Evolutionary conservation across 2,113 vertebrate species (phyloP).

Genomic region (Pygoscelis antarcticus): DNA sequence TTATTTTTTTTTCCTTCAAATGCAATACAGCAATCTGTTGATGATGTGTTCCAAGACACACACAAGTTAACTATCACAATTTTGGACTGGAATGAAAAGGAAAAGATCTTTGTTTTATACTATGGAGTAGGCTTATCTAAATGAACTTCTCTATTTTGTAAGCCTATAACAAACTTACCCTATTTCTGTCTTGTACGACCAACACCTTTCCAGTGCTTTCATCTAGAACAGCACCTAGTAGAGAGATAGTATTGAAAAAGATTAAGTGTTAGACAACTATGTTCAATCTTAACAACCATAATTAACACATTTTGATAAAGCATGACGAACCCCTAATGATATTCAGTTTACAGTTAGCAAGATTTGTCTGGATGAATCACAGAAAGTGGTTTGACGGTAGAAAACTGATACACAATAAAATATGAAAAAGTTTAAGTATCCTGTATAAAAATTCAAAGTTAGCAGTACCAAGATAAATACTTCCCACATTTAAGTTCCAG

Average conservation of each 20-base stretch:
- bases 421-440: background rate
- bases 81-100: background rate
- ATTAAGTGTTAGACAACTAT: background rate
- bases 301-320: background rate
- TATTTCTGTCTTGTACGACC: constrained; percentile 93
- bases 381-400: background rate
- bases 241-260: background rate
- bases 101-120: background rate
- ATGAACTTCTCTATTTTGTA: background rate
- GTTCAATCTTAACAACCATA: background rate
- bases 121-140: background rate
- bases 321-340: background rate
- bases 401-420: background rate
- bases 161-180: constrained; percentile 74
- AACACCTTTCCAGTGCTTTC: constrained; percentile 86
- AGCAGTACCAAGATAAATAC: background rate
- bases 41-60: background rate
- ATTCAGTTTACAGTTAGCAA: background rate
- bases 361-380: background rate
- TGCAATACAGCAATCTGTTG: background rate
- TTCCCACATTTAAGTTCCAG: background rate
- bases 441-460: background rate
- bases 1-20: background rate
- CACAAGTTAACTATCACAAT: background rate
- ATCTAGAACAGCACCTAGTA: constrained; percentile 90